Conservation (phyloP, 2,113 vertebrate species). For the Gavialis gangeticus region DNA sequence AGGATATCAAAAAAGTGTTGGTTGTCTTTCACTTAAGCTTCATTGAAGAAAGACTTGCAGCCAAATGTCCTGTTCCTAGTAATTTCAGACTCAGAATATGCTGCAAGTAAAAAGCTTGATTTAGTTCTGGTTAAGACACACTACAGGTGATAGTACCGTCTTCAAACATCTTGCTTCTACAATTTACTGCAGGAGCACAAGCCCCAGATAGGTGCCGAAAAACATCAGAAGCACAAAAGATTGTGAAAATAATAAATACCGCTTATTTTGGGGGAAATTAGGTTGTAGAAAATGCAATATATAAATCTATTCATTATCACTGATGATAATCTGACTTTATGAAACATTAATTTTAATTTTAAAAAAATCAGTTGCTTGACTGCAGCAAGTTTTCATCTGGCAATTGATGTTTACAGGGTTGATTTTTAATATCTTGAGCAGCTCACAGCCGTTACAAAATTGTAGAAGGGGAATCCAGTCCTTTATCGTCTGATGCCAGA, state of each 20-base stretch:
- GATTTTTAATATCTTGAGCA: not conserved
- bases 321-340: not conserved
- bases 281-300: not conserved
- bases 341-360: not conserved
- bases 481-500: not conserved
- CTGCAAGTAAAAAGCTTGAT: not conserved
- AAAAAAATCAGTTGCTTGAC: not conserved
- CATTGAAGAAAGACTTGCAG: not conserved
- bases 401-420: not conserved
- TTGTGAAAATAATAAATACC: not conserved
- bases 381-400: not conserved
- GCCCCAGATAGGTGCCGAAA: not conserved
- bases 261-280: not conserved
- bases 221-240: not conserved
- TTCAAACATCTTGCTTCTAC: not conserved
- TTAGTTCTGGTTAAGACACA: not conserved
- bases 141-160: not conserved
- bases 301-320: not conserved
- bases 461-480: not conserved
- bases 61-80: not conserved
- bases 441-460: not conserved
- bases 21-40: not conserved
- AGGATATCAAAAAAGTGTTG: not conserved
- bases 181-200: accelerated
- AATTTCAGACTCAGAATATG: not conserved